Evolutionary conservation across 1,140 invertebrate species (phyloP), one percentile per base, ranked within the genome.

Genomic region (Diachasmimorpha longicaudata): DNA sequence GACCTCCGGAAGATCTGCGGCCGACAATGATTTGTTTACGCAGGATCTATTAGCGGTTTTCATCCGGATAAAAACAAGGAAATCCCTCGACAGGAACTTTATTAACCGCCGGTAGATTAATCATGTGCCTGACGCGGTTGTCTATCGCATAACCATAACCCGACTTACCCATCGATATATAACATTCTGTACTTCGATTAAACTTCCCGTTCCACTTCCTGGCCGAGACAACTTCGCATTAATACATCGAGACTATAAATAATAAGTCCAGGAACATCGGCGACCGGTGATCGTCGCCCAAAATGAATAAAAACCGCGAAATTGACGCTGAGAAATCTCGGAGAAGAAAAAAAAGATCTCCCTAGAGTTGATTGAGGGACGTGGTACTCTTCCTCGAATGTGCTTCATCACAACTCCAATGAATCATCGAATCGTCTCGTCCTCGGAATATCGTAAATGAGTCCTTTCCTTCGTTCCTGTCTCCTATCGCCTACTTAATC

Each of bases 391-490:
- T 31, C 2, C 6, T 31, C 6, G 31, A 31, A 31, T 31, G 31
- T 31, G 31, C 44, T 14, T 46, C 44, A 14, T n/a, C 44, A 46
- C n/a, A 11, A 46, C 44, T 46, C 44, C 44, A 11, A 46, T 46
- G n/a, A 46, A 46, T 46, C 44, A 46, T n/a, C 44, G n/a, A 46
- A n/a, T 46, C 44, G 44, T 46, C n/a, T n/a, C 10, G 10, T 46
- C 44, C 9, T 2, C 44, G 36, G 52, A 55, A 75, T 58, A 69
- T 23, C 46, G 21, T 31, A 25, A 31, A 63, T 25, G 55, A 63
- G 21, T 68, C 55, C 71, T 70, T 72, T 46, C 42, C 48, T n/a
- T n/a, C n/a, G n/a, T n/a, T n/a, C 36, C 63, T 31, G 31, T 31
- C 68, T 70, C n/a, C 48, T 25, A 14, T 46, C 58, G 31, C 74